A percentile compares a stretch with the other conserved stretches of the same genome.
Evolutionary conservation across 2,113 vertebrate species (phyloP).

Genomic region (cattle (Bos taurus)): DNA sequence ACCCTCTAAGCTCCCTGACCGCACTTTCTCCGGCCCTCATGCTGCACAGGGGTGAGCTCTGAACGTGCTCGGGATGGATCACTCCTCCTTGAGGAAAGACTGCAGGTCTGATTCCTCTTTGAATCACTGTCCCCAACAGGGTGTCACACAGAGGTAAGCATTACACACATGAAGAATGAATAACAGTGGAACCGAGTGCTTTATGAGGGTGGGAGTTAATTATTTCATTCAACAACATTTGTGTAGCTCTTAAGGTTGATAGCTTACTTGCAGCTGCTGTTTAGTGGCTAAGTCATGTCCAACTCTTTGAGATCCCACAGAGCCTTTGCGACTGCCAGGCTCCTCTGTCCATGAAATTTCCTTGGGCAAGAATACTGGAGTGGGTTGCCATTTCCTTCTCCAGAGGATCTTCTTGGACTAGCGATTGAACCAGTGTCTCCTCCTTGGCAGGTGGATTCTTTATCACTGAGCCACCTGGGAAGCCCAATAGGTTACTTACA

Average conservation of each 20-base stretch:
- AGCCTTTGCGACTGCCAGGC: neutral
- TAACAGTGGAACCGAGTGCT: neutral
- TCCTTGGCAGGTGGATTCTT: neutral
- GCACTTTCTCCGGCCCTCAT: fast-evolving
- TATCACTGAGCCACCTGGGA: neutral
- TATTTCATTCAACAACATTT: neutral
- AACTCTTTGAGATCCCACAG: neutral
- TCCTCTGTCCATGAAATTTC: neutral
- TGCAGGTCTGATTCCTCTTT: neutral
- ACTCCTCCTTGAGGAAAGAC: neutral
- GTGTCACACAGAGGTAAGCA: neutral
- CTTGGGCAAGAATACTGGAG: neutral
- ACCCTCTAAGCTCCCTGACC: neutral
- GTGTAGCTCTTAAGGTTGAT: neutral
- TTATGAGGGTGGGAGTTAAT: neutral
- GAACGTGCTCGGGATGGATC: fast-evolving
- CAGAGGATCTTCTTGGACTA: neutral
- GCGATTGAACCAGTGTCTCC: neutral
- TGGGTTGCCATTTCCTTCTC: neutral
- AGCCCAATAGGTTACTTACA: neutral
- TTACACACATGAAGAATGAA: neutral
- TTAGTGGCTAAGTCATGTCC: neutral
- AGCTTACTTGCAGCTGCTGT: neutral
- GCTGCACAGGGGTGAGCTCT: neutral
- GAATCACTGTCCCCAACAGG: neutral